Percentiles rank a stretch among this genome's conserved stretches.
Evolutionary conservation across 2,797 vertebrate genomes (phyloP).

Genomic region (Menidia menidia): DNA sequence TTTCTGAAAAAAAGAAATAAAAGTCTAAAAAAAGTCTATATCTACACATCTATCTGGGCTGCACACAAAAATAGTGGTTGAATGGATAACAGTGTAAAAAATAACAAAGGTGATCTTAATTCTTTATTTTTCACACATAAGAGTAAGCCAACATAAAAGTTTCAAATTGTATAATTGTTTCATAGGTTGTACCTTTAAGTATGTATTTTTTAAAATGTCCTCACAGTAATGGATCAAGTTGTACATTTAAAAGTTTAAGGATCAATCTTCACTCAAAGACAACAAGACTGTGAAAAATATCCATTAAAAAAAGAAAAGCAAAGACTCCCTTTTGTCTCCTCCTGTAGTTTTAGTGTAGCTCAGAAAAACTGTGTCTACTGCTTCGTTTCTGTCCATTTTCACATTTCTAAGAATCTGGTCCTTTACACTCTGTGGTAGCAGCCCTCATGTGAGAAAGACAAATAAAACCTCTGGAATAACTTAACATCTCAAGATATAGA

Average conservation of each 20-base stretch:
- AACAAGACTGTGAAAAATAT: conserved; percentile 77
- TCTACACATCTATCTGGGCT: too few species aligned
- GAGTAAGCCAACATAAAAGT: conserved; percentile 74
- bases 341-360: conserved; percentile 46
- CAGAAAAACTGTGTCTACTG: conserved; percentile 29
- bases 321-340: conserved; percentile 58
- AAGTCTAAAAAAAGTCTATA: too few species aligned
- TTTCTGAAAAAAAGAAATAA: too few species aligned
- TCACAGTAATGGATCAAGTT: conserved; percentile 66
- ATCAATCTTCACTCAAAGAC: conserved; percentile 77
- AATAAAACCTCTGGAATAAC: conserved; percentile 81
- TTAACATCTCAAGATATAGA: conserved; percentile 77
- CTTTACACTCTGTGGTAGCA: conserved; percentile 59
- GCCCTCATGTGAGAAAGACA: conserved; percentile 69
- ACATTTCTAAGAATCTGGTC: conserved; percentile 27
- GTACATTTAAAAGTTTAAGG: conserved; percentile 72
- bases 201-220: conserved; percentile 49
- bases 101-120: conserved; percentile 42
- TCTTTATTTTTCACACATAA: conserved; percentile 74
- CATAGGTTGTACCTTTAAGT: conserved; percentile 66
- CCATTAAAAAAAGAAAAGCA: conserved; percentile 62
- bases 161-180: conserved; percentile 70
- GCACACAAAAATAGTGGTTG: too few species aligned
- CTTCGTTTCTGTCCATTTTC: background rate
- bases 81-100: background rate